Base-by-base conservation (phyloP, 2,113 vertebrate species). In the Apteryx mantelli region DNA sequence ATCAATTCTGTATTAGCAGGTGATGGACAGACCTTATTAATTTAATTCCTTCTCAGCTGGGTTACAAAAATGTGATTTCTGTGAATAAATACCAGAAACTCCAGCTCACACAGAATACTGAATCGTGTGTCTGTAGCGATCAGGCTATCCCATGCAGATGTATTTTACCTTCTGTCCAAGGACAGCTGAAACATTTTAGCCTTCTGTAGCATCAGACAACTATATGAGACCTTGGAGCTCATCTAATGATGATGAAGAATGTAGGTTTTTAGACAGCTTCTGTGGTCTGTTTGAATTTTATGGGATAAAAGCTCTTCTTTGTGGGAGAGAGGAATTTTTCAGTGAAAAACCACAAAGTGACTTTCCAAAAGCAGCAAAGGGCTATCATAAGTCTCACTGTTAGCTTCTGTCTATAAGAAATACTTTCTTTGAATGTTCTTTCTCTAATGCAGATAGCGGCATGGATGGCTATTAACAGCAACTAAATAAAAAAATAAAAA, bases 161-260 rank as follows among this genome's bases (percentile, higher is more conserved):
- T 24, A 83, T 83, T 38, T 75, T 66, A 78, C 83, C 44, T 78
- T 96, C 68, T 86, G 58, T 71, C 73, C 64, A 71, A 88, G 64
- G 88, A 68, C 3, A 86, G 64, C 55, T 81, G 79, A 92, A 88
- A 83, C 26, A 71, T 83, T 96, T 78, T 32, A 52, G 24, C 80
- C 36, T 86, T 94, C 86, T 46, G 3, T 52, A 68, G 7, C 24
- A 70, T 92, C 32, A 93, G 65, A 90, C 66, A 82, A 7, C n/a
- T 44, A 82, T 58, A 95, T 0, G 1, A 83, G 55, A 90, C 90
- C 76, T 86, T 77, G 28, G 95, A 93, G 90, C 91, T 90, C 46
- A 90, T 64, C 14, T 93, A 92, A 93, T 71, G 88, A 83, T 96
- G 95, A 96, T 90, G 82, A 83, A 91, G 58, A 91, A 22, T 0